A percentile compares a stretch with the other conserved stretches of the same genome.
phyloP scores from a whole-genome alignment of 2,113 vertebrate species.

The Sigmodon hispidus region DNA sequence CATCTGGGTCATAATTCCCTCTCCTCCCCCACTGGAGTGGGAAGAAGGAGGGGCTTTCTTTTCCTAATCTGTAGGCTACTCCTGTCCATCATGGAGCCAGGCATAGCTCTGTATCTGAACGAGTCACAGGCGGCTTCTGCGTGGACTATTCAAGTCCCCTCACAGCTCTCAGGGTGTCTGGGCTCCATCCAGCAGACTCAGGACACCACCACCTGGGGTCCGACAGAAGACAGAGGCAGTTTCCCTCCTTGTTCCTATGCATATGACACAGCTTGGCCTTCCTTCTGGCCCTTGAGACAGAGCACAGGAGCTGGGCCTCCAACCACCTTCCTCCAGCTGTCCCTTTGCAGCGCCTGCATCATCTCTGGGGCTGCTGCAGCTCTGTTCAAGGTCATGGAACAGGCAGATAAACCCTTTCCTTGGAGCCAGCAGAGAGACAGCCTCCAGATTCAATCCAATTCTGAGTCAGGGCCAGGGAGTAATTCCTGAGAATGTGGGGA shows the following conservation, averaged over 20 bases:
- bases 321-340: neutral
- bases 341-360: neutral
- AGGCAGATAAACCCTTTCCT: slow-evolving; percentile 70
- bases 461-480: slow-evolving; percentile 61
- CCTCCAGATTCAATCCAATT: slow-evolving; percentile 68
- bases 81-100: neutral
- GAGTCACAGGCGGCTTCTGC: neutral
- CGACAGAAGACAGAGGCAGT: neutral
- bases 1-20: neutral
- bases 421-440: neutral
- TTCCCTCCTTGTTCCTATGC: neutral
- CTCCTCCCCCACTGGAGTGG: neutral
- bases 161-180: neutral
- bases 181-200: neutral
- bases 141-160: neutral
- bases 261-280: neutral
- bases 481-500: neutral
- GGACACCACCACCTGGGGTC: neutral
- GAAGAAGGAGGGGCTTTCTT: neutral
- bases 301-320: neutral
- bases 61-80: neutral
- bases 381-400: slow-evolving; percentile 65
- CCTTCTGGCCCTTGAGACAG: neutral
- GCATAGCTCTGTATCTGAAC: neutral
- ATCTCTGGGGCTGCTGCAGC: slow-evolving; percentile 36